Base-by-base conservation (phyloP, 2,888 invertebrate genomes). In the Microctonus aethiopoides region DNA sequence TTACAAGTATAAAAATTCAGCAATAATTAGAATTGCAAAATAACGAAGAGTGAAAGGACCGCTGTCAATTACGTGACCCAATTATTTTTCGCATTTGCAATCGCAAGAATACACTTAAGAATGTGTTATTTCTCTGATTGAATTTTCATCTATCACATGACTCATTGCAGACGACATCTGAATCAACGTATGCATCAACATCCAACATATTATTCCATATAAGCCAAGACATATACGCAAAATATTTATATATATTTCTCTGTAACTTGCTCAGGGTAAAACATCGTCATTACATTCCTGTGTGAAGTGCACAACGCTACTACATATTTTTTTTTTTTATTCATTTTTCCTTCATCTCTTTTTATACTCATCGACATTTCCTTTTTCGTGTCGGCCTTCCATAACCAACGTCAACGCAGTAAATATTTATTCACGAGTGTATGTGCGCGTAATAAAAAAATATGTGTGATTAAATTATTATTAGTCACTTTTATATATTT, bases 181-280 rank as follows among this genome's bases (percentile, higher is more conserved):
- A 69, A 69, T 69, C 64, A 69, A 29, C 64, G 52, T 51, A 64
- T 54, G 60, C 26, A 65, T 65, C 69, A 69, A 64, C 65, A 69
- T 64, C n/a, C n/a, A n/a, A n/a, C n/a, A n/a, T n/a, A 69, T 69
- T 65, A 65, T 65, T 60, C 69, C 69, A 69, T 69, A 69, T 69
- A 65, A 34, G 69, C 56, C 39, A 57, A 57, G 64, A 57, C 46
- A 39, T 29, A 36, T 11, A 63, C 46, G 51, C 16, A 16, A 46
- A 46, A n/a, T n/a, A n/a, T n/a, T n/a, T 46, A 46, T 46, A 46
- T 46, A 16, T 46, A 16, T 46, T 16, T n/a, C 20, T 57, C 22
- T 57, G 46, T 46, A 16, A 29, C 26, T 64, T 51, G 54, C 24
- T 56, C 39, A 60, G 36, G 24, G 34, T 59, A 60, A 36, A 69